Percentiles rank a stretch among this genome's conserved stretches.
Conservation (phyloP, 2,797 vertebrate genomes). For the Mustela erminea region DNA sequence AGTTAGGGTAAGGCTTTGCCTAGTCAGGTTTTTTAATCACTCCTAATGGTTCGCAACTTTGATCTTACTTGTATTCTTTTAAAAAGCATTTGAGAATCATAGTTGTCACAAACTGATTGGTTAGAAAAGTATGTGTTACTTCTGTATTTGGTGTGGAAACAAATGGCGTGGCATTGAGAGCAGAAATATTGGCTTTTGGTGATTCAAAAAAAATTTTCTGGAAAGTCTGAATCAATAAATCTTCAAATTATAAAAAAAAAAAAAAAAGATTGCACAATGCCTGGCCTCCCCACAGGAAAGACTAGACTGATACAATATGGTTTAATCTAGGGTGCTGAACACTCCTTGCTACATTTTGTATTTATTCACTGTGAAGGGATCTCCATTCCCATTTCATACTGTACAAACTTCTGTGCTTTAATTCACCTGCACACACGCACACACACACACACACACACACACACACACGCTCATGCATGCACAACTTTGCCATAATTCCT, state of each 20-base stretch:
- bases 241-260: constrained; percentile 57
- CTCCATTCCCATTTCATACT: not conserved
- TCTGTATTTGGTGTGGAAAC: constrained; percentile 4
- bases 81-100: constrained; percentile 67
- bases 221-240: constrained; percentile 64
- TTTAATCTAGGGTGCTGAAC: not conserved
- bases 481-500: not conserved
- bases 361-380: not conserved
- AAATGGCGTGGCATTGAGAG: constrained; percentile 34
- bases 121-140: constrained; percentile 16
- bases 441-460: too few species aligned
- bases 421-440: not conserved
- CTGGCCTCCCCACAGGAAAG: not conserved
- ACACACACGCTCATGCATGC: not conserved
- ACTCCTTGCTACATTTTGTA: not conserved
- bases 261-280: too few species aligned
- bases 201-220: constrained; percentile 46
- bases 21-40: not conserved
- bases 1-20: not conserved
- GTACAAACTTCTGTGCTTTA: not conserved
- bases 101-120: constrained; percentile 56
- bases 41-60: not conserved
- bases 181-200: constrained; percentile 32
- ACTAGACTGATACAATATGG: not conserved
- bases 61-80: constrained; percentile 45